phyloP scores from a whole-genome alignment of 2,888 invertebrate species.

The Patella caerulea region DNA sequence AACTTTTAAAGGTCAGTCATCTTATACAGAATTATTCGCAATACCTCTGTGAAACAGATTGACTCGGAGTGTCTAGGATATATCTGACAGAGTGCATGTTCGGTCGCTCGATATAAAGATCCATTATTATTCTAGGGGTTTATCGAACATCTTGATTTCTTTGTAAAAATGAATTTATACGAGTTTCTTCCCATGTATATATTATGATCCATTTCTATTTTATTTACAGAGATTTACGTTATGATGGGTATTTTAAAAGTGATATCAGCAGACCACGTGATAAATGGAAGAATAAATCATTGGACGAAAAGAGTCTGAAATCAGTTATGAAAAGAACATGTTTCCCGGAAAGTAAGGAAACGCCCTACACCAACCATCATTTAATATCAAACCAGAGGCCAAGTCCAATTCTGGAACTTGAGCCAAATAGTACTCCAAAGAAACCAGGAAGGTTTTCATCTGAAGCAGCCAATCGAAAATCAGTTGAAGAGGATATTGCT shows the following conservation, averaged over 20 bases:
- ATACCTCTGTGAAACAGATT: no score
- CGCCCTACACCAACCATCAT: not conserved
- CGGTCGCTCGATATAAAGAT: no score
- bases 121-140: no score
- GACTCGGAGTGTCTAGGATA: no score
- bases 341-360: conserved; percentile 1
- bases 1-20: no score
- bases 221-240: conserved; percentile 22
- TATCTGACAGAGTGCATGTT: no score
- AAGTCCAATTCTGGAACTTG: conserved; percentile 15
- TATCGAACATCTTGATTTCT: no score
- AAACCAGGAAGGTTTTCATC: not conserved
- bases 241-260: conserved; percentile 21
- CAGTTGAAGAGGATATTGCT: conserved; percentile 1
- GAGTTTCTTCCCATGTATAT: no score
- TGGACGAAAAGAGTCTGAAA: conserved; percentile 36
- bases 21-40: no score
- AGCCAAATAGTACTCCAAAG: not conserved
- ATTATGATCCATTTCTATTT: not conserved
- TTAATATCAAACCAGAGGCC: conserved; percentile 13
- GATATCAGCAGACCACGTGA: conserved; percentile 9
- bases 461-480: not conserved
- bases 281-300: conserved; percentile 35
- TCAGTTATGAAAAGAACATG: not conserved
- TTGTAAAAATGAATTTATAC: no score